Evolutionary conservation across 2,888 invertebrate genomes (phyloP), one percentile per base, ranked within the genome.

Genomic region (Sipha maydis): DNA sequence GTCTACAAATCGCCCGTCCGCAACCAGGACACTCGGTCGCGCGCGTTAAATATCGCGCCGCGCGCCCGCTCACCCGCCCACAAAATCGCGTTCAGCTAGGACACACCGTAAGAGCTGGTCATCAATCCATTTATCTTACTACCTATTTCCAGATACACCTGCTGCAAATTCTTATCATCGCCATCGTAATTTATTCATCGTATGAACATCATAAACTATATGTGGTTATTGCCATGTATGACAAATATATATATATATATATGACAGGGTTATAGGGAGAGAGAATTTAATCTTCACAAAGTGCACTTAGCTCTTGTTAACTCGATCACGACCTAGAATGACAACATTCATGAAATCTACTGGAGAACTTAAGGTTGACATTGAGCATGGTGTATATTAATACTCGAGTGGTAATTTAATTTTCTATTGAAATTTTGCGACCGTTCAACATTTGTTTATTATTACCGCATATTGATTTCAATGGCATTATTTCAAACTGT

Each of bases 221-320:
- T 21, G 31, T 78, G 78, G 9, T 78, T 54, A 78, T 78, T 21
- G 31, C n/a, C 54, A 31, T 21, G 31, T 19, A 31, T 54, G 54
- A 54, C 54, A 79, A 79, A 79, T 56, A 79, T 79, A 79, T 34
- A 25, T 25, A 79, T 56, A 79, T 56, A 56, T 79, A 56, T 56
- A 25, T 21, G 21, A 25, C 31, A 25, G 54, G 56, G 34, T 79
- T 79, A 79, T 61, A n/a, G 56, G 56, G 31, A 79, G 25, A 34
- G 31, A 56, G 56, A 79, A 79, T 79, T 56, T 34, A 79, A 79
- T 79, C 34, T 79, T 56, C 34, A 17, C 34, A 34, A 56, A 79
- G 56, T 56, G 79, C 54, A 79, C 31, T 56, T 79, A 79, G 31
- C 34, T 56, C 79, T 56, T 25, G 78, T 78, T 79, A 56, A 61